Evolutionary conservation across 1,140 invertebrate genomes (phyloP).

Genomic region (Anastrepha ludens): DNA sequence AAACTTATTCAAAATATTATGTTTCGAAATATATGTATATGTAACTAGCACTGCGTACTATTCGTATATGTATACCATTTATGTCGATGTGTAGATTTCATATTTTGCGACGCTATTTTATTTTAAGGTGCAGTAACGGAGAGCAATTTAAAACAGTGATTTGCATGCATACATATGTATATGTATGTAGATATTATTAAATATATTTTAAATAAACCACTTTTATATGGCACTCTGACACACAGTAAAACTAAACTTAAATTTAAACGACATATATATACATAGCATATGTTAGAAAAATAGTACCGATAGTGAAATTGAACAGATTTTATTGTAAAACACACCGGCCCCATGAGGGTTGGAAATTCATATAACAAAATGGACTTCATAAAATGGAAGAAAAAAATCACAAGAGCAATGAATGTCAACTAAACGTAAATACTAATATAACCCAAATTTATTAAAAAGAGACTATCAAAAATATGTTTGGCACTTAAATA

Average conservation of each 20-base stretch:
- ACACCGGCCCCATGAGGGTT: no score
- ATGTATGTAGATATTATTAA: no score
- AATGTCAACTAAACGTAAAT: background rate
- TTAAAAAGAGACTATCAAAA: background rate
- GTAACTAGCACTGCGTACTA: background rate
- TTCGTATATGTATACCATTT: background rate
- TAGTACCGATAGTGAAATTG: background rate
- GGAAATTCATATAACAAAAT: no score
- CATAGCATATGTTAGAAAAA: no score
- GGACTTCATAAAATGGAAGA: no score
- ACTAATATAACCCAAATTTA: background rate
- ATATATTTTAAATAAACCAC: no score
- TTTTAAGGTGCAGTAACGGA: no score
- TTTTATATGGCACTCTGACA: no score
- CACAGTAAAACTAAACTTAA: no score
- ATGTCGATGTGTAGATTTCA: background rate
- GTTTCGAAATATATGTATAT: background rate
- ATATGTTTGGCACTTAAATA: constrained; percentile 3
- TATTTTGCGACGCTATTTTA: background rate
- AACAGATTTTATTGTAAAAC: background rate
- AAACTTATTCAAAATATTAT: constrained; percentile 24
- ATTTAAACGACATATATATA: no score
- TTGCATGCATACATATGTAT: background rate
- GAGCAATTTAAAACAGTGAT: background rate
- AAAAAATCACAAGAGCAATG: no score